phyloP scores from a whole-genome alignment of 2,113 vertebrate species.

The Silurus asotus region DNA sequence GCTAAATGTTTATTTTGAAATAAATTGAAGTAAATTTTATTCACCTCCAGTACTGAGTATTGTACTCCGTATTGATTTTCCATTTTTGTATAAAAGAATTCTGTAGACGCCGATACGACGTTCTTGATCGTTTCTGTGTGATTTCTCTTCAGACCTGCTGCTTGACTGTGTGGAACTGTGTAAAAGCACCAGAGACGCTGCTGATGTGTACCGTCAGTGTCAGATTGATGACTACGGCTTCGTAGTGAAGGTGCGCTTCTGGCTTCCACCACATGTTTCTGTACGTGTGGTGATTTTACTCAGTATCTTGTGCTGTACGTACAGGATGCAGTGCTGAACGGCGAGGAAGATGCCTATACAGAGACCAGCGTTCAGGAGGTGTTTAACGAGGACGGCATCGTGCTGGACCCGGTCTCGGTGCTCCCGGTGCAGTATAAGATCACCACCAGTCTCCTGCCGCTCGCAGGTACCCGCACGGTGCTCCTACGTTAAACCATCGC shows the following conservation, averaged over 20 bases:
- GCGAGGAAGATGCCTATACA: conserved; percentile 79
- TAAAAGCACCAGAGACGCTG: conserved; percentile 83
- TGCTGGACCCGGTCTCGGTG: conserved; percentile 82
- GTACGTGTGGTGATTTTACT: background rate
- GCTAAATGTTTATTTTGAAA: background rate
- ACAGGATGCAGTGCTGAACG: conserved; percentile 70
- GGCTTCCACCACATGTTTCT: background rate
- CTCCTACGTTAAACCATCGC: background rate
- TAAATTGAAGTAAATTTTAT: no score
- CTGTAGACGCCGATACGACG: no score
- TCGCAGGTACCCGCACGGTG: conserved; percentile 67
- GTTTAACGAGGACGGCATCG: conserved; percentile 92
- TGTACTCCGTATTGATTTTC: no score
- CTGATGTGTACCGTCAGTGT: conserved; percentile 90
- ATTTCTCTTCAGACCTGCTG: conserved; percentile 77
- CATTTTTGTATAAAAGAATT: background rate
- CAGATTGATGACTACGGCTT: conserved; percentile 88
- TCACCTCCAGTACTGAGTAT: no score
- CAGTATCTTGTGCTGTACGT: background rate
- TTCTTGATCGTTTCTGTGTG: background rate
- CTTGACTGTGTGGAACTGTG: conserved; percentile 89
- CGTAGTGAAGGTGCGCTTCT: conserved; percentile 76
- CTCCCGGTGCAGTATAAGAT: conserved; percentile 89
- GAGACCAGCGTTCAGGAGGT: conserved; percentile 85
- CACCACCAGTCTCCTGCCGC: conserved; percentile 79